Percentiles rank a stretch among this genome's conserved stretches.
phyloP scores from a whole-genome alignment of 2,888 invertebrate genomes.

The Brachycybe producta region DNA sequence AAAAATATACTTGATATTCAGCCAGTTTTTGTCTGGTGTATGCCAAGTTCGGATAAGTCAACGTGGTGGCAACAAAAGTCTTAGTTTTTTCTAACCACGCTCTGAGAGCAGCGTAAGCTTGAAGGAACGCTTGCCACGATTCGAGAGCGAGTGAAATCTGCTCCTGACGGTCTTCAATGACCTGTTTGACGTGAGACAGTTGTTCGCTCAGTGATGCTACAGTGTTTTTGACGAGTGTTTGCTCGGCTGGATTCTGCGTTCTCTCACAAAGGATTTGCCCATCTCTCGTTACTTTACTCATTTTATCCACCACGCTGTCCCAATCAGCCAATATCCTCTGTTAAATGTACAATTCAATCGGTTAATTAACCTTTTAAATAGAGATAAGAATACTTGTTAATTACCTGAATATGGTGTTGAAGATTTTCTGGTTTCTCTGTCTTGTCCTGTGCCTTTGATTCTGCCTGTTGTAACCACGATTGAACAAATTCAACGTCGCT shows the following conservation, averaged over 20 bases:
- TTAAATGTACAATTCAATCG: neutral
- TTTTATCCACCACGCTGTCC: conserved; percentile 20
- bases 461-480: conserved; percentile 69
- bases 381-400: neutral
- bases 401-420: conserved; percentile 55
- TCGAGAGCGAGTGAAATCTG: conserved; percentile 47
- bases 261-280: conserved; percentile 66
- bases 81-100: conserved; percentile 72
- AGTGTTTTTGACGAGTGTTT: conserved; percentile 57
- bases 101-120: conserved; percentile 65
- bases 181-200: conserved; percentile 58
- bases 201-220: conserved; percentile 63
- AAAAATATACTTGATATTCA: conserved; percentile 65
- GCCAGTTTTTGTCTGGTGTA: conserved; percentile 73
- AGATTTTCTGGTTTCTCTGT: conserved; percentile 60
- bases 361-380: neutral
- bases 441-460: conserved; percentile 67
- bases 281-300: conserved; percentile 48
- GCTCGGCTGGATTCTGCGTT: conserved; percentile 62
- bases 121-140: conserved; percentile 73
- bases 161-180: conserved; percentile 72
- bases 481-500: conserved; percentile 66
- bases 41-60: conserved; percentile 60
- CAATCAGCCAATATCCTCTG: conserved; percentile 20
- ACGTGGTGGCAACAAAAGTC: conserved; percentile 60